Conservation (phyloP, 2,113 vertebrate genomes). For the Tragelaphus strepsiceros region DNA sequence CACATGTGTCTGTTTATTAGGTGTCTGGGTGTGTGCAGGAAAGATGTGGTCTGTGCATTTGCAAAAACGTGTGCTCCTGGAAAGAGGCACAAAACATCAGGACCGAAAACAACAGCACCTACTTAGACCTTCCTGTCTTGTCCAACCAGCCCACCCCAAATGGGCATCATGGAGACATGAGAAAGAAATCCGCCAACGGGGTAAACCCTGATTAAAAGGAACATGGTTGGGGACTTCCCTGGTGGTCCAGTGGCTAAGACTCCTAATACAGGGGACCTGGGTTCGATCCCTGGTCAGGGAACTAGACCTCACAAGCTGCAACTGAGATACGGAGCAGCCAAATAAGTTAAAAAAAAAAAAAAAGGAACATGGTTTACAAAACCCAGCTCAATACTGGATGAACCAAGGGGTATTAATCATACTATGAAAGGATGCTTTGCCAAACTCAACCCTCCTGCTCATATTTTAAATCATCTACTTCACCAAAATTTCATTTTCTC, state of each 20-base stretch:
- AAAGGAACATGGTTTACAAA: not conserved
- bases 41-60: not conserved
- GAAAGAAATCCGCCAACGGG: not conserved
- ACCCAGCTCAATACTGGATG: not conserved
- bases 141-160: not conserved
- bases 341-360: not conserved
- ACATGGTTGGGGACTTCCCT: not conserved
- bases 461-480: not conserved
- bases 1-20: not conserved
- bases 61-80: not conserved
- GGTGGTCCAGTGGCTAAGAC: not conserved
- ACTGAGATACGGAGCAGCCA: not conserved
- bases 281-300: not conserved
- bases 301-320: not conserved
- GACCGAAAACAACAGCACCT: not conserved
- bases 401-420: not conserved
- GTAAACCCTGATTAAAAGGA: not conserved
- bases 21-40: accelerated
- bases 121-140: not conserved
- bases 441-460: not conserved
- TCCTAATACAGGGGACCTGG: not conserved
- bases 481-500: not conserved
- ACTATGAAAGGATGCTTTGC: not conserved
- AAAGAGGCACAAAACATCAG: not conserved
- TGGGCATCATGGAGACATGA: accelerated